Percentiles rank a stretch among this genome's conserved stretches.
phyloP scores from a whole-genome alignment of 2,888 invertebrate species.

The Osmoderma eremita region DNA sequence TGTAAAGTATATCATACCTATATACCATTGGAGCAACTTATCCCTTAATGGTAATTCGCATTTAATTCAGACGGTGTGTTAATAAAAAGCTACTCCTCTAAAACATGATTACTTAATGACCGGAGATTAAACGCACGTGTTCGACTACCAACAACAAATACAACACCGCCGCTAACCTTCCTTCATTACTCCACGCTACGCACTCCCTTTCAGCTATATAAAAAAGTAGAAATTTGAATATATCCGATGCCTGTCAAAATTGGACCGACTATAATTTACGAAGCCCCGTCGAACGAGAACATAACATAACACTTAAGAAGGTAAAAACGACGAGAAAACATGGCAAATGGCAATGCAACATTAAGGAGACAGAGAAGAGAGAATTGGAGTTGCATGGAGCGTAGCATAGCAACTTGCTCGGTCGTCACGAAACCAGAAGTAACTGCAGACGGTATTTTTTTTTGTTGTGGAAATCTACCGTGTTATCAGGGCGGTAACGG shows the following conservation, averaged over 20 bases:
- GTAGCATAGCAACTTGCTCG: background rate
- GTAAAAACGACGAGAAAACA: background rate
- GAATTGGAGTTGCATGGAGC: background rate
- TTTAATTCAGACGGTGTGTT: no score
- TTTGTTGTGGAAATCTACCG: slow-evolving; percentile 37
- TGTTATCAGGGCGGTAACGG: slow-evolving; percentile 43
- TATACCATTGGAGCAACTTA: no score
- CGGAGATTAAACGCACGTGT: slow-evolving; percentile 13
- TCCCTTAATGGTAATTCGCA: no score
- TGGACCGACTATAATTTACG: slow-evolving; percentile 25
- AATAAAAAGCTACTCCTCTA: background rate
- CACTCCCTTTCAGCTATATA: background rate
- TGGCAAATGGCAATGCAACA: background rate
- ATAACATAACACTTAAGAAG: no score
- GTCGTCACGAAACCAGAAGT: slow-evolving; percentile 33
- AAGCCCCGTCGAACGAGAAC: background rate
- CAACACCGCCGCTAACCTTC: background rate
- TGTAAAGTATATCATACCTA: no score
- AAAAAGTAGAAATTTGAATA: slow-evolving; percentile 23
- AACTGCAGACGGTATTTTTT: slow-evolving; percentile 35
- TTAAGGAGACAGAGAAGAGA: background rate
- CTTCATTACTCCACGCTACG: background rate
- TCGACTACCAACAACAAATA: background rate
- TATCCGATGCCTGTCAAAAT: slow-evolving; percentile 11
- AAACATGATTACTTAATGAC: slow-evolving; percentile 8